Base-by-base conservation (phyloP, 2,888 invertebrate species). In the Dusona sp. region DNA sequence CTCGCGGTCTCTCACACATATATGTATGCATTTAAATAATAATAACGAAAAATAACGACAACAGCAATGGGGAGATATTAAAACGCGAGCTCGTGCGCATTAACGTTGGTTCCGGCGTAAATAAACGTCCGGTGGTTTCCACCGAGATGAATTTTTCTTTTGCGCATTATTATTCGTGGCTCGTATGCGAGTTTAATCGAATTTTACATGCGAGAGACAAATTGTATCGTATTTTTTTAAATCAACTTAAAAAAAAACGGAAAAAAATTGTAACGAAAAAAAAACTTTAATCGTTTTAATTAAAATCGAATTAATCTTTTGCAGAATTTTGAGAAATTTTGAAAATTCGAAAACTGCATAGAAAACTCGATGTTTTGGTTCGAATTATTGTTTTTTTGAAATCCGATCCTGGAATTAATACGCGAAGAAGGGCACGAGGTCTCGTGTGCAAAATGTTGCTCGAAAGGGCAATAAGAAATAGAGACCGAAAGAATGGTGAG, bases 1-100 rank as follows among this genome's bases (percentile, higher is more conserved):
- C 81, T 87, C 22, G 88, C 83, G 80, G 88, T 87, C 73, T 42
- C 42, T 81, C 84, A 42, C 85, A 67, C 77, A 72, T 70, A 51
- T 61, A 77, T 84, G 38, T 67, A 25, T 78, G 3, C 25, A 64
- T 54, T 61, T 61, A 16, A 75, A 75, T 75, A 75, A 75, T 61
- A 61, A 75, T 75, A 61, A 74, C 38, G 25, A 57, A 25, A 38
- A 36, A 77, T 65, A 48, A 65, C 36, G 36, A 73, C 38, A 38
- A 38, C 33, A 45, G 64, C 1, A 38, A 57, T 22, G 36, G 57
- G 13, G 38, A 16, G 57, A n/a, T 38, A 74, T 57, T 57, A 74
- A 57, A 74, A 74, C n/a, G 36, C 74, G 57, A 64, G 75, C 75
- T 65, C 48, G 65, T 36, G 33, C 38, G 19, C 22, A 78, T 78